These are phyloP conservation scores for Aethina tumida DNA, from an alignment of 1,140 invertebrate species.

Conservation along the genomic window DNA sequence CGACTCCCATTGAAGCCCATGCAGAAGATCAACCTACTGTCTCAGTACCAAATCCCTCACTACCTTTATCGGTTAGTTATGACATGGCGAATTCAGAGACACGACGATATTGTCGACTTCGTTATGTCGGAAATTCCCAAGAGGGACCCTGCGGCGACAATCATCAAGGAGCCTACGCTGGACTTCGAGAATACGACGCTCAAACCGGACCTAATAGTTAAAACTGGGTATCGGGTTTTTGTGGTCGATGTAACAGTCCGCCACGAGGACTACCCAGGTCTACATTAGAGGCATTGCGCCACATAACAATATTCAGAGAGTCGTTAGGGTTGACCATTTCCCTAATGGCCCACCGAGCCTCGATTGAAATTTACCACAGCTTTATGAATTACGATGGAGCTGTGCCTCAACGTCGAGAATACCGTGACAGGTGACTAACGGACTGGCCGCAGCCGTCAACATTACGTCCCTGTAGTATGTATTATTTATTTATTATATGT, in stretches of 20 bases:
- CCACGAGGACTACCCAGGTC: constrained; percentile 24
- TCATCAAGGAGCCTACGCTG: constrained; percentile 13
- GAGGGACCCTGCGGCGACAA: constrained; percentile 8
- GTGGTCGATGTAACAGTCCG: constrained; percentile 32
- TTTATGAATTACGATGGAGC: no score
- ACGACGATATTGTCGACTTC: constrained; percentile 24
- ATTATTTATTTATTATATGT: no score
- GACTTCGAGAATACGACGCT: constrained; percentile 16
- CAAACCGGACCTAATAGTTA: constrained; percentile 22
- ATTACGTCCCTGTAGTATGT: no score
- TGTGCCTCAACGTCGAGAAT: no score
- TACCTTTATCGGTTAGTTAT: constrained; percentile 12
- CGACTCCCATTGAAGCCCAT: constrained; percentile 18
- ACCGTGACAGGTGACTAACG: no score
- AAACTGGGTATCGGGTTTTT: constrained; percentile 14
- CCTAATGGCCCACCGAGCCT: no score
- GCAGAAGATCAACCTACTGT: constrained; percentile 20
- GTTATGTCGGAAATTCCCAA: constrained; percentile 12
- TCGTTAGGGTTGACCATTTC: no score
- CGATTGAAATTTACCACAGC: no score
- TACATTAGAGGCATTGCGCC: no score
- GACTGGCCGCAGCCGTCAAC: no score
- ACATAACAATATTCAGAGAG: no score
- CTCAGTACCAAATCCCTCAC: constrained; percentile 19
- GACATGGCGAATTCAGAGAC: constrained; percentile 17